Evolutionary conservation across 2,888 invertebrate species (phyloP).

Genomic region (Andricus quercusramuli): DNA sequence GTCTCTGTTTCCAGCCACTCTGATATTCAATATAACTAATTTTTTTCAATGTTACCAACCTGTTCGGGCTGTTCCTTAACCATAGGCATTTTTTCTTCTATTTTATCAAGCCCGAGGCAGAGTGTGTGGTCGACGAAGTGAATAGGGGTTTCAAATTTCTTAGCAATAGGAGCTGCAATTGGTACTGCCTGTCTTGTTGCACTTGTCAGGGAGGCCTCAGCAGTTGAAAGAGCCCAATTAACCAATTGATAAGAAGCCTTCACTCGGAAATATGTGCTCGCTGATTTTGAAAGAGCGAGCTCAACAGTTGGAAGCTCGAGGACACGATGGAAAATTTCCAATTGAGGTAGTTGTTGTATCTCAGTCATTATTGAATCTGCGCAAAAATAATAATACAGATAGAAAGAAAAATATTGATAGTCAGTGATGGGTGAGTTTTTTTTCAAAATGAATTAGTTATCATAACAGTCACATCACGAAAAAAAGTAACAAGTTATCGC

Average conservation of each 20-base stretch:
- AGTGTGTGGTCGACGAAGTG: constrained; percentile 83
- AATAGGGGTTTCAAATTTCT: constrained; percentile 80
- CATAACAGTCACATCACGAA: too few species aligned
- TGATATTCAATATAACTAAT: constrained; percentile 1
- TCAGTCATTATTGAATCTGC: constrained; percentile 56
- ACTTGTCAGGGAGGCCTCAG: constrained; percentile 80
- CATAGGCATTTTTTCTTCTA: constrained; percentile 84
- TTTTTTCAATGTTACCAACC: constrained; percentile 56
- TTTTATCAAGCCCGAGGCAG: constrained; percentile 84
- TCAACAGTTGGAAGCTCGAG: constrained; percentile 70
- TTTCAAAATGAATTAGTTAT: too few species aligned
- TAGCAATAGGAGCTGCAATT: constrained; percentile 82
- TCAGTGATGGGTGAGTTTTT: too few species aligned
- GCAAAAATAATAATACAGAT: not conserved
- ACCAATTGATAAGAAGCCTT: constrained; percentile 76
- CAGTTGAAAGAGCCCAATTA: constrained; percentile 83
- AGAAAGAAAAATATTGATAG: not conserved
- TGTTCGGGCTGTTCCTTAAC: constrained; percentile 83
- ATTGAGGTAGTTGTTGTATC: constrained; percentile 63
- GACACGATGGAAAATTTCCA: constrained; percentile 71
- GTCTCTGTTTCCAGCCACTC: not conserved
- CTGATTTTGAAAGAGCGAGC: constrained; percentile 68
- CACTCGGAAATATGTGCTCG: constrained; percentile 68
- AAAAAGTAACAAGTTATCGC: too few species aligned
- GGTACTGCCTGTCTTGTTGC: constrained; percentile 80